Base-by-base conservation (phyloP, 2,888 invertebrate species). In the Limnephilus lunatus region DNA sequence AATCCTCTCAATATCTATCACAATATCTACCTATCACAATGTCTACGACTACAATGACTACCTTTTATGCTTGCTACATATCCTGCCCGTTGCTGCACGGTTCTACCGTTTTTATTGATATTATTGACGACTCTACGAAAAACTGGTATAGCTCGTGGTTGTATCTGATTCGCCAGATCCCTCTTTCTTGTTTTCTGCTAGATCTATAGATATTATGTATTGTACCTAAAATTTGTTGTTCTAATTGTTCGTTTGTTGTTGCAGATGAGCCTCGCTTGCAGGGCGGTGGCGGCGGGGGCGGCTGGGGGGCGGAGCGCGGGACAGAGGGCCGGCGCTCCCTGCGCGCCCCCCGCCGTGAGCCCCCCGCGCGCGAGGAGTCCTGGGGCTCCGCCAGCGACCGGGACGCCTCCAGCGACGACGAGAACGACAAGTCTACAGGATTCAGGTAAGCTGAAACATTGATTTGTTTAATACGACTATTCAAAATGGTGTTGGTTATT, bases 331-430 rank as follows among this genome's bases (percentile, higher is more conserved):
- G 96, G 95, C 94, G 95, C 94, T 94, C 95, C 95, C 95, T 96
- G 95, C 94, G 95, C 94, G 94, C 96, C 95, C 93, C 93, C 87
- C 91, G 93, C 30, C 94, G 96, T 14, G 94, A 93, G 68, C 93
- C 95, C 94, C 96, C 95, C 95, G 95, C 96, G 95, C 95, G 95
- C 93, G 96, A 96, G 93, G 95, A 95, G 92, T 96, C 95, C 94
- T 96, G 95, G 94, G 96, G 95, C 94, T 96, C 96, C 94, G 96
- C 96, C 94, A 96, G 96, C 94, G 95, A 95, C 95, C 96, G 95
- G 94, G 95, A 96, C 94, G 96, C 95, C 94, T 95, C 94, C 93
- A 95, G 94, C 94, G 95, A 93, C 94, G 93, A 93, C 89, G 94
- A 94, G 94, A 95, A 94, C 94, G 96, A 95, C 89, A 93, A 93